These are phyloP conservation scores for Platycercus adscitus DNA, from an alignment of 2,113 vertebrate genomes.

Conservation along the genomic window DNA sequence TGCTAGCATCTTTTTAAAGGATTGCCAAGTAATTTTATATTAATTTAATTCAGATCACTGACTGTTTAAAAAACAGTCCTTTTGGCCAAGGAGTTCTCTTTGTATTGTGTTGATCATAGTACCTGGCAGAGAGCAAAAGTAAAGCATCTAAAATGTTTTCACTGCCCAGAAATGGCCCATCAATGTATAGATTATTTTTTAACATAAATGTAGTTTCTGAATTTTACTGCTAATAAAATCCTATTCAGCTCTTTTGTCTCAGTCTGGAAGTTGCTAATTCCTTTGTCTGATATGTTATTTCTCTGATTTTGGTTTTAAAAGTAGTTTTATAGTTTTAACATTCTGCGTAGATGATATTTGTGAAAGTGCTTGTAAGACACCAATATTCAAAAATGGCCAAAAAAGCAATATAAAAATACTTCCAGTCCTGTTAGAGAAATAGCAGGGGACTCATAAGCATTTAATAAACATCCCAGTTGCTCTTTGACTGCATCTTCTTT, in stretches of 20 bases:
- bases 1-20: slow-evolving; percentile 26
- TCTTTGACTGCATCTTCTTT: not conserved
- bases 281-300: not conserved
- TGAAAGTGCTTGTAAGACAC: not conserved
- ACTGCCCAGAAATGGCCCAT: not conserved
- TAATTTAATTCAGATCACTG: slow-evolving; percentile 43
- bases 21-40: slow-evolving; percentile 26
- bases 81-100: not conserved
- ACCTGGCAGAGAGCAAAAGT: slow-evolving; percentile 12
- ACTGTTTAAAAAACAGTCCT: not conserved
- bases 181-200: not conserved
- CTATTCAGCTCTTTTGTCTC: not conserved
- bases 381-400: not conserved
- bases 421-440: not conserved
- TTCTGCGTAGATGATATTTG: not conserved
- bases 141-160: slow-evolving; percentile 16
- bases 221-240: slow-evolving; percentile 25
- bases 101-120: not conserved
- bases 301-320: not conserved
- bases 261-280: not conserved
- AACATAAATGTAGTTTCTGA: not conserved
- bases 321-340: not conserved
- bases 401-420: not conserved
- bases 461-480: not conserved
- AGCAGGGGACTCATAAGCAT: not conserved